Percentiles rank a stretch among this genome's conserved stretches.
Conservation (phyloP, 92 coral and sea anemone species). For the Zoanthus solanderi region DNA sequence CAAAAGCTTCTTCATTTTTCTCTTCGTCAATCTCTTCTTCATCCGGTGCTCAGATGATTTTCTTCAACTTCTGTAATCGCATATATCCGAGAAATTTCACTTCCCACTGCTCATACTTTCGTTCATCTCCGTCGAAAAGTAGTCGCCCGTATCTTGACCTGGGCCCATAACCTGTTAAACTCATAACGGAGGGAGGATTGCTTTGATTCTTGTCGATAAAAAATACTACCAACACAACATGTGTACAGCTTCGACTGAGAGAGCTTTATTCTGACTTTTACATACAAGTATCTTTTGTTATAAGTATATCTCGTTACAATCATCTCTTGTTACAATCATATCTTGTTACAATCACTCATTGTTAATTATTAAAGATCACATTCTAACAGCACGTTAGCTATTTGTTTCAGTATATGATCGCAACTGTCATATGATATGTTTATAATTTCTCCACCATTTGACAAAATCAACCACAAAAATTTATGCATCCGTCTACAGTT, state of each 20-base stretch:
- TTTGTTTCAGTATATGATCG: neutral
- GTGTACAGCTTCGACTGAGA: neutral
- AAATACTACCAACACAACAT: neutral
- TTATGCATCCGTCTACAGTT: neutral
- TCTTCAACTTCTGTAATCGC: constrained; percentile 60
- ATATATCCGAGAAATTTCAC: constrained; percentile 65
- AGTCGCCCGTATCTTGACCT: constrained; percentile 45
- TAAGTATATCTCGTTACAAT: neutral
- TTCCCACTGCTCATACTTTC: constrained; percentile 70
- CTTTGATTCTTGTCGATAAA: neutral
- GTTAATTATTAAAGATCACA: constrained; percentile 10
- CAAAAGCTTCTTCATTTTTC: constrained; percentile 59
- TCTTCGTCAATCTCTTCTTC: constrained; percentile 15
- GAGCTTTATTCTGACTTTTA: neutral
- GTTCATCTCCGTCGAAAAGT: constrained; percentile 42
- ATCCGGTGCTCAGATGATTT: constrained; percentile 20
- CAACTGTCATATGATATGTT: neutral
- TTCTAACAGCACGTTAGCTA: neutral
- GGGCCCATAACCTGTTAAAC: constrained; percentile 79
- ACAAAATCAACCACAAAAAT: neutral
- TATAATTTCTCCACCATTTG: neutral
- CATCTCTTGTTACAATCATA: too few species aligned
- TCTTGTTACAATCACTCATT: too few species aligned
- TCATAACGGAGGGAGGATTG: constrained; percentile 46
- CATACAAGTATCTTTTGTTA: neutral